Base-by-base conservation (phyloP, 2,888 invertebrate genomes). In the Entomobrya proxima region DNA sequence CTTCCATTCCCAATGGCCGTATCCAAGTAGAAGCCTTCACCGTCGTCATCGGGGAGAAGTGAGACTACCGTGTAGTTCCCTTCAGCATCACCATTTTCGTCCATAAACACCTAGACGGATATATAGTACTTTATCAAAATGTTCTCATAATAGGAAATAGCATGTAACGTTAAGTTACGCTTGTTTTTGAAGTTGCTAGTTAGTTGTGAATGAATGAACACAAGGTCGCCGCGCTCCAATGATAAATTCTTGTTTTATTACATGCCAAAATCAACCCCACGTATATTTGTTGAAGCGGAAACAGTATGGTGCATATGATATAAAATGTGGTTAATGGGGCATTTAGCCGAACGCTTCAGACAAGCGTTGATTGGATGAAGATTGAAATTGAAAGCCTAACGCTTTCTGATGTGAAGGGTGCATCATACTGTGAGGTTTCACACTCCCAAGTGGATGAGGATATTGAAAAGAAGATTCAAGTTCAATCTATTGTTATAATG, bases 11-110 rank as follows among this genome's bases (percentile, higher is more conserved):
- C 75, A 86, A 58, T 69, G 0, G 93, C 93, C 88, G 92, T 30
- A 27, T 69, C 52, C 15, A 24, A 35, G 27, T 52, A 32, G 18
- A 58, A 35, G 7, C 37, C 55, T 21, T 24, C 47, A 30, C 91
- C 11, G 93, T 92, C 3, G 35, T 92, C 91, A 90, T 95, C 95
- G 64, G 94, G 94, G 87, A 95, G 93, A 74, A 97, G 92, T 0
- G 96, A 95, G 30, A 97, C 95, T 0, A 98, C 95, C 0, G 97
- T 96, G 92, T 96, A 98, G 92, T 98, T 98, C 0, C 97, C 97
- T 91, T 97, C 97, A 0, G 97, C 97, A 91, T 98, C 97, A 0
- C 98, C 98, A 88, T 96, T 95, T 2, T 93, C 94, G 91, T 98
- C 97, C 91, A 98, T 97, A 90, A 95, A 95, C 11, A 96, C 95